Base-by-base conservation (phyloP, 2,888 invertebrate species). In the Rhyacophila evoluta region DNA sequence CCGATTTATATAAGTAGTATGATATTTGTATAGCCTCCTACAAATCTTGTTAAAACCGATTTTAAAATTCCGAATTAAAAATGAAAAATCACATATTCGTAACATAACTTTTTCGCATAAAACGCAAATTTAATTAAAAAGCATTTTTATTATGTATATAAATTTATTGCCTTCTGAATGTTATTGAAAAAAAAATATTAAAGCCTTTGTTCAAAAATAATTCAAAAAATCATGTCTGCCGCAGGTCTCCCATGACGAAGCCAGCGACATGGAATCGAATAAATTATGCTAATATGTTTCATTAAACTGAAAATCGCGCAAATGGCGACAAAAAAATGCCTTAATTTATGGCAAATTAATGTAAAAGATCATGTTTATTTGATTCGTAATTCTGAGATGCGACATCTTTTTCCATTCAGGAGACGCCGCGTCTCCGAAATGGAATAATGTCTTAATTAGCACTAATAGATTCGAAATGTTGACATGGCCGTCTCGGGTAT, bases 241-340 rank as follows among this genome's bases (percentile, higher is more conserved):
- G 12, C 25, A n/a, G 70, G 70, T 33, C 70, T 70, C 70, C 70
- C 70, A 36, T 37, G 72, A 72, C 38, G 38, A 72, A 36, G 55
- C n/a, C n/a, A n/a, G n/a, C 55, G 55, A 55, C 55, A 55, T 55
- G 19, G 55, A 1, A 0, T 19, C 55, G 55, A 27, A 70, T 70
- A 70, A 29, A 36, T 33, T 70, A 70, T 29, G 29, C 29, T 29
- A 15, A 70, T 27, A 10, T 10, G n/a, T 36, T 29, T 70, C 33
- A 70, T 29, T 70, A 19, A 70, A 4, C 70, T 10, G 11, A 70
- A 27, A 70, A 70, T 33, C 15, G 70, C 70, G 19, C 27, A 36
- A 36, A 70, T 15, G 33, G 72, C 36, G 72, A 36, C 38, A 37
- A 72, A 38, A 55, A 55, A 55, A 19, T 19, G 55, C 19, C 55